Evolutionary conservation across 2,888 invertebrate genomes (phyloP).

Genomic region (Nephrotoma appendiculata): DNA sequence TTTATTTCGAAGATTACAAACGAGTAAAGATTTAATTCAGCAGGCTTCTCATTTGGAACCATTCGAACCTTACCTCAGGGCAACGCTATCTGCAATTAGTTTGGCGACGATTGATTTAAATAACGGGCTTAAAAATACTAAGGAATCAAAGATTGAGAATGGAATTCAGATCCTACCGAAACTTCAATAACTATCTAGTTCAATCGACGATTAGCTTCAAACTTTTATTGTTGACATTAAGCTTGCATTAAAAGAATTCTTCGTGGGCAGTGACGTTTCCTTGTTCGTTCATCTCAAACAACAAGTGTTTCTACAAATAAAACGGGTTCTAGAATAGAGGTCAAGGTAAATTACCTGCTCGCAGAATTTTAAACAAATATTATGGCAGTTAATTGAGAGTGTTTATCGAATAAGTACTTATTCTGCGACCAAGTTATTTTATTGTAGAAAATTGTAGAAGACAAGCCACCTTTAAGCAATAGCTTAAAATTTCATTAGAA

Average conservation of each 20-base stretch:
- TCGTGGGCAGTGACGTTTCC: constrained; percentile 28
- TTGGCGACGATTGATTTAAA: constrained; percentile 67
- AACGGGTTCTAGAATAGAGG: too few relatives aligned
- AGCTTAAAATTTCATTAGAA: constrained; percentile 33
- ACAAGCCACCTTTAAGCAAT: constrained; percentile 38
- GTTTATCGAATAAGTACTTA: constrained; percentile 55
- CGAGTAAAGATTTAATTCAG: constrained; percentile 57
- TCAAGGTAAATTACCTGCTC: constrained; percentile 37
- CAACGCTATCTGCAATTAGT: constrained; percentile 55
- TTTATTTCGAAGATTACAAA: constrained; percentile 58
- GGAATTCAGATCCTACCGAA: constrained; percentile 41
- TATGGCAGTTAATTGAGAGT: constrained; percentile 83
- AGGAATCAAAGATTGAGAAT: constrained; percentile 47
- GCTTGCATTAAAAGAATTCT: constrained; percentile 29
- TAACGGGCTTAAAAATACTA: constrained; percentile 62
- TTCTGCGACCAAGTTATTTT: constrained; percentile 47
- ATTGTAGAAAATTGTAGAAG: constrained; percentile 27
- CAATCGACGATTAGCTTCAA: constrained; percentile 26
- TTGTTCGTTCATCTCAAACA: constrained; percentile 20
- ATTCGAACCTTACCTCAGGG: constrained; percentile 52
- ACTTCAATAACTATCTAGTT: constrained; percentile 27
- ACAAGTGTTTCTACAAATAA: too few relatives aligned
- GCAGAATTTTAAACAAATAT: constrained; percentile 40
- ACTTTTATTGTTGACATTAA: constrained; percentile 29
- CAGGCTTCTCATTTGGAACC: constrained; percentile 81